These are phyloP conservation scores for Steinernema hermaphroditum DNA, from an alignment of 2,888 invertebrate genomes.

Conservation along the genomic window DNA sequence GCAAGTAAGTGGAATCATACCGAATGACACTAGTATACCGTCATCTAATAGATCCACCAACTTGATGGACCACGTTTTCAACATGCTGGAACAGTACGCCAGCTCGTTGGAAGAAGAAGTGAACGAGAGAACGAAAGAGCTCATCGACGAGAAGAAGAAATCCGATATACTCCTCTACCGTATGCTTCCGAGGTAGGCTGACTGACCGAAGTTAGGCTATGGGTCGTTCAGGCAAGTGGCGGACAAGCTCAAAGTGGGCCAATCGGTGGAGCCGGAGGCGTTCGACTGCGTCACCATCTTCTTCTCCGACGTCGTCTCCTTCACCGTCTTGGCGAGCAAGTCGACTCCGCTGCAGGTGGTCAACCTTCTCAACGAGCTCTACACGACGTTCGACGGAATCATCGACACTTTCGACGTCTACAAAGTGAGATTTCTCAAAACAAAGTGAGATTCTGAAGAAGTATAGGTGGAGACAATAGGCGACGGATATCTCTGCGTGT, in stretches of 20 bases:
- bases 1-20: conserved; percentile 27
- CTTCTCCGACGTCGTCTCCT: conserved; percentile 60
- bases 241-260: conserved; percentile 57
- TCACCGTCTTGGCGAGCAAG: conserved; percentile 55
- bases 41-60: conserved; percentile 38
- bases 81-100: conserved; percentile 53
- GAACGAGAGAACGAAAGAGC: conserved; percentile 55
- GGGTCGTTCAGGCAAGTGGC: conserved; percentile 52
- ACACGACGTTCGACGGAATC: conserved; percentile 58
- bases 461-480: conserved; percentile 17
- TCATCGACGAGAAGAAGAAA: conserved; percentile 62
- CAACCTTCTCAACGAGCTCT: conserved; percentile 59
- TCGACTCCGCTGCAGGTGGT: conserved; percentile 61
- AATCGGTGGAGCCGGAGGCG: conserved; percentile 56
- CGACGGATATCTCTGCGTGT: conserved; percentile 62
- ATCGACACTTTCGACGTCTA: conserved; percentile 61
- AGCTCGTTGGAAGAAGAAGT: conserved; percentile 58
- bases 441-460: conserved; percentile 48
- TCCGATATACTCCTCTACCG: conserved; percentile 58
- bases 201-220: background rate
- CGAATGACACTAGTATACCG: background rate
- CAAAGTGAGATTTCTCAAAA: conserved; percentile 46
- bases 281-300: conserved; percentile 58
- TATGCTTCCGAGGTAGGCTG: conserved; percentile 55
- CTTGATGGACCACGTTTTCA: conserved; percentile 62